phyloP scores from a whole-genome alignment of 1,140 invertebrate species.

The Colletes gigas region DNA sequence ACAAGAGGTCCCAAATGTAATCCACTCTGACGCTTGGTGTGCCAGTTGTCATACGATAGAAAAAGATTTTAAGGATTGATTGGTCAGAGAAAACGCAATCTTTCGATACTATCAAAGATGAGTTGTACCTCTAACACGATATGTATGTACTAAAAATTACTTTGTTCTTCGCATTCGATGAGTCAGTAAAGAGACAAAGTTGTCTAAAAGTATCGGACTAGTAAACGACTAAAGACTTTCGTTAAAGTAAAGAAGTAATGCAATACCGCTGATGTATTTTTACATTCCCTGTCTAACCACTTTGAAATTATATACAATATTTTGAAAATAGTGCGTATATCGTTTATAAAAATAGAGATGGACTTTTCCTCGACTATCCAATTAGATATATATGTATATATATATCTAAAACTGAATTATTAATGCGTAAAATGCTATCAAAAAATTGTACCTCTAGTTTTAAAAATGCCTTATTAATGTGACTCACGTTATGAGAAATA shows the following conservation, averaged over 20 bases:
- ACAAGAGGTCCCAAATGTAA: constrained; percentile 41
- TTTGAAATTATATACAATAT: constrained; percentile 37
- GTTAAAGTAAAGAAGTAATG: constrained; percentile 31
- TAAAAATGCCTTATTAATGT: neutral
- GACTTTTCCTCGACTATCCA: constrained; percentile 6
- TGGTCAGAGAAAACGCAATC: constrained; percentile 47
- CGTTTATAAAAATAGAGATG: constrained; percentile 51
- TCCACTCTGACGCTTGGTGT: constrained; percentile 28
- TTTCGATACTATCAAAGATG: constrained; percentile 39
- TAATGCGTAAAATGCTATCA: constrained; percentile 10
- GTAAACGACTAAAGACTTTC: constrained; percentile 38
- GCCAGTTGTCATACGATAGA: constrained; percentile 23
- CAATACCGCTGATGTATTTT: constrained; percentile 14
- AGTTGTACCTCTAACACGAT: constrained; percentile 74
- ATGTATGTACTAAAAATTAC: constrained; percentile 77
- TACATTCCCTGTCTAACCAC: constrained; percentile 25
- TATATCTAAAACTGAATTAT: constrained; percentile 15
- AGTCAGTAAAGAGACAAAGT: constrained; percentile 47
- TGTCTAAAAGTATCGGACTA: constrained; percentile 56
- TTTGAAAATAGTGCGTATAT: constrained; percentile 37
- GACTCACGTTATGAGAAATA: constrained; percentile 1
- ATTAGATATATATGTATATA: neutral
- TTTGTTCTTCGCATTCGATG: constrained; percentile 61
- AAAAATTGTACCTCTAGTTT: constrained; percentile 13
- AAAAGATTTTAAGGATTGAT: constrained; percentile 22